Evolutionary conservation across 2,888 invertebrate species (phyloP), one percentile per base, ranked within the genome.

Genomic region (Elysia crispata): DNA sequence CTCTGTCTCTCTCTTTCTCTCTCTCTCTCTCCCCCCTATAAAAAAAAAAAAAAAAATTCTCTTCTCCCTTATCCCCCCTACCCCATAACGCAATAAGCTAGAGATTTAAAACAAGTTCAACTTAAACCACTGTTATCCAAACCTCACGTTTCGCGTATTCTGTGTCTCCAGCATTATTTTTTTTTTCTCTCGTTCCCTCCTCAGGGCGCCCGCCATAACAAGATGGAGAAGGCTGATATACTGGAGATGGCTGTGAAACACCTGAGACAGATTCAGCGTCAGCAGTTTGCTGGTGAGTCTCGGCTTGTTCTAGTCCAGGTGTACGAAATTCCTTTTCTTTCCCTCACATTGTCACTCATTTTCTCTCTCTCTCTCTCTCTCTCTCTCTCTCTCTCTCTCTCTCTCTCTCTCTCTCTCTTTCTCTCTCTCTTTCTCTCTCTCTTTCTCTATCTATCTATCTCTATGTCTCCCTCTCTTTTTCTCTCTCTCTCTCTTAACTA

Each of bases 191-290:
- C n/a, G n/a, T 18, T 54, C n/a, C 64, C 25, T 62, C 83, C 88
- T 72, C 87, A 91, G 91, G 89, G 89, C 33, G 87, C 90, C 18
- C 90, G 90, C 70, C 90, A 89, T 81, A 89, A 90, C 5, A 91
- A 91, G 83, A 84, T 91, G 77, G 91, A 91, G 86, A 91, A 91
- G 74, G 91, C 91, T 0, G 91, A 91, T 81, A 91, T 91, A 28
- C 81, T 91, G 72, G 91, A 91, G 76, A 89, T 91, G 90, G 91
- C 91, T 8, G 91, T 91, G n/a, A 88, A 88, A 74, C 88, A 91
- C 79, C 83, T 91, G 25, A 85, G 88, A 33, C 83, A 85, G 11
- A 81, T 90, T 8, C 90, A 90, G 77, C 80, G 88, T 28, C 88
- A 89, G 70, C 90, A 89, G 41, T 83, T 88, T n/a, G 79, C 81